Evolutionary conservation across 2,113 vertebrate genomes (phyloP), one percentile per base, ranked within the genome.

Genomic region (Hyperoodon ampullatus): DNA sequence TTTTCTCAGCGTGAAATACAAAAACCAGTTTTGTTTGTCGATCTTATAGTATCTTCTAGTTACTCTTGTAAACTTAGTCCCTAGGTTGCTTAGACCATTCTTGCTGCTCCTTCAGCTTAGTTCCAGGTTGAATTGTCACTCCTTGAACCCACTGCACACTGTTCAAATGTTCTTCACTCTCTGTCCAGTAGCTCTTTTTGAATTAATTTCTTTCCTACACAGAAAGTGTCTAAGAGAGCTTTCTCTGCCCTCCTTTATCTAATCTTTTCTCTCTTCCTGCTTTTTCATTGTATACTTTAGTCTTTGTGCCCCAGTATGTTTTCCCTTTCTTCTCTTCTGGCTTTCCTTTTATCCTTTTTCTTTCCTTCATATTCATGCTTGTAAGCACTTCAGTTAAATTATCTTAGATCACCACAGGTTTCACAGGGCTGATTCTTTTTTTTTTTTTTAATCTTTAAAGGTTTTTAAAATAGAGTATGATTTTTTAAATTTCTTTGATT

Each of bases 151-250:
- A 78, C 35, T 95, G 88, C 50, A 78, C 21, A 65, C 88, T 87
- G 50, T 83, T 95, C 61, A 95, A 35, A 83, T 91, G 61, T 44
- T 97, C 35, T 93, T 93, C 19, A 77, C 53, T 84, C 23, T 50
- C 35, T 33, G 19, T 53, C 55, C 42, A n/a, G 33, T 83, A 77
- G 55, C 61, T 88, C 75, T 91, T 95, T 78, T 71, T 77, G 61
- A 94, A 77, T 78, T 88, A 13, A 11, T 50, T 90, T 95, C 58
- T 86, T 81, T 82, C 5, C 30, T 94, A 33, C 28, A 19, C 42
- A 33, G 66, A 83, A 84, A 88, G 26, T 74, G 0, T 86, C 33
- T n/a, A 63, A 88, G 81, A 72, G 66, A 63, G 30, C 44, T 77
- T 95, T 82, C 81, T 81, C 39, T 90, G 50, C 39, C 23, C 55